Evolutionary conservation across 2,888 invertebrate species (phyloP).

Genomic region (Parelbella ahira): DNA sequence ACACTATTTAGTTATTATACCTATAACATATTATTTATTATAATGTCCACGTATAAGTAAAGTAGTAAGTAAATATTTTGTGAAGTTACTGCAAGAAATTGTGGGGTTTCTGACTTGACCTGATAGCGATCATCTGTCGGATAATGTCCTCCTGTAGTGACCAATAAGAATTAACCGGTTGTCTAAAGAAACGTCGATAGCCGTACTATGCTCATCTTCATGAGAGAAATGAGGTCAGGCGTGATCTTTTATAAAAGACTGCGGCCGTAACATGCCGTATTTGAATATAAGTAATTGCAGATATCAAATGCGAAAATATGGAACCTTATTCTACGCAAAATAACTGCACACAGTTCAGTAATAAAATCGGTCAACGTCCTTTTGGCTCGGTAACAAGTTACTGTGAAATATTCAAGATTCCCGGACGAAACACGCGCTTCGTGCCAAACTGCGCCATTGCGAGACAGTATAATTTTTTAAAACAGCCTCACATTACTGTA

Average conservation of each 20-base stretch:
- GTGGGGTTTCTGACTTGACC: conserved; percentile 24
- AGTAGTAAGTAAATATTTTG: conserved; percentile 1
- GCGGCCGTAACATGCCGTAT: conserved; percentile 8
- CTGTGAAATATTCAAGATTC: conserved; percentile 37
- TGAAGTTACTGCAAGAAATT: conserved; percentile 19
- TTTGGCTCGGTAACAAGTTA: conserved; percentile 29
- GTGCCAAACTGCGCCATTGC: conserved; percentile 30
- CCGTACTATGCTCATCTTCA: conserved; percentile 16
- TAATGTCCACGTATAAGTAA: not conserved
- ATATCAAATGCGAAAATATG: conserved; percentile 18
- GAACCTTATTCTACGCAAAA: conserved; percentile 7
- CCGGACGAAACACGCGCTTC: conserved; percentile 27
- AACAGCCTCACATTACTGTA: conserved; percentile 21
- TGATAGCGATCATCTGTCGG: conserved; percentile 19
- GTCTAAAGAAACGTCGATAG: conserved; percentile 18
- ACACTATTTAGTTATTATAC: too few species aligned
- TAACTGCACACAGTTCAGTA: conserved; percentile 26
- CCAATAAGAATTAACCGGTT: conserved; percentile 20
- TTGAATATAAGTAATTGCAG: conserved; percentile 23
- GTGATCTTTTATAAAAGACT: conserved; percentile 18
- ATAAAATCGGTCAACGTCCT: conserved; percentile 44
- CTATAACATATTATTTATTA: too few species aligned
- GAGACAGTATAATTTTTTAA: conserved; percentile 21
- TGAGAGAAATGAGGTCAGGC: conserved; percentile 21
- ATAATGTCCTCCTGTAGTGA: conserved; percentile 20